Percentiles rank a stretch among this genome's conserved stretches.
phyloP scores from a whole-genome alignment of 2,797 vertebrate genomes.

The Garrulus glandarius region DNA sequence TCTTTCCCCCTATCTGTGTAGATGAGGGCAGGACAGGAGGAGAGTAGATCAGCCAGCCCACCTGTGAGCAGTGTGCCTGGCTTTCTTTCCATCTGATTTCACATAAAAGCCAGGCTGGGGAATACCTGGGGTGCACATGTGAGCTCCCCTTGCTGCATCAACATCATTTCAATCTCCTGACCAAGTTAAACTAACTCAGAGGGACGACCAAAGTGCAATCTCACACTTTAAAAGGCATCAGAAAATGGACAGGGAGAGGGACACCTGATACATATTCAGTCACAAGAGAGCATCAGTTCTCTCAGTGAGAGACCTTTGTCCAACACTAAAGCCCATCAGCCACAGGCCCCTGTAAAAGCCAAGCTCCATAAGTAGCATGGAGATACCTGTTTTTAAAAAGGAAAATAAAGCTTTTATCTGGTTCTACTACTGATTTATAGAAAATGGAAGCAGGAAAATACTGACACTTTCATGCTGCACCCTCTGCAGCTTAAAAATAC shows the following conservation, averaged over 20 bases:
- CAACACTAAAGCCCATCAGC: neutral
- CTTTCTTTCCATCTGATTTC: neutral
- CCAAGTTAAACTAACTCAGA: neutral
- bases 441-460: neutral
- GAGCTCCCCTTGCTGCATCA: neutral
- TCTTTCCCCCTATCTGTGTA: accelerated
- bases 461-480: neutral
- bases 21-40: neutral
- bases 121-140: accelerated
- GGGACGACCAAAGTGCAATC: neutral
- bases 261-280: neutral
- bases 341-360: neutral
- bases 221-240: neutral
- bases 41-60: neutral
- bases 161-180: neutral
- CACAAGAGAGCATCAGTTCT: neutral
- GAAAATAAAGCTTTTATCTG: neutral
- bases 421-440: neutral
- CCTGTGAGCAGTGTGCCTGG: neutral
- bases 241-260: neutral
- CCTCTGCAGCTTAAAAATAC: neutral
- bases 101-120: neutral
- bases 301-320: neutral
- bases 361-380: neutral
- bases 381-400: neutral